Conservation (phyloP, 2,797 vertebrate genomes). For the Spinus olivaceus region DNA sequence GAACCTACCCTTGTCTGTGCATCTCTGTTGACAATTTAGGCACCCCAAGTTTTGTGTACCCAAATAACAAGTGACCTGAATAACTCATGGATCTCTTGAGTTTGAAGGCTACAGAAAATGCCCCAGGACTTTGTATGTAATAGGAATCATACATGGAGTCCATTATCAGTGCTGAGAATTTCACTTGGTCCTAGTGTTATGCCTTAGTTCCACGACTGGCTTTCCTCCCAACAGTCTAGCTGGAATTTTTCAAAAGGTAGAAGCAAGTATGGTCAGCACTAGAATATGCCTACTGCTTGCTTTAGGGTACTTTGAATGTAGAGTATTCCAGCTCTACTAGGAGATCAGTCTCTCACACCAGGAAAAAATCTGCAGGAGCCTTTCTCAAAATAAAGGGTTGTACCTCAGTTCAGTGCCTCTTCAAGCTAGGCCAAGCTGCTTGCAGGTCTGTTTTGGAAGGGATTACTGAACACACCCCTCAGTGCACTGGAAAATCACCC, state of each 20-base stretch:
- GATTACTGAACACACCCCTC: conserved; percentile 6
- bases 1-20: not conserved
- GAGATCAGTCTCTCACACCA: not conserved
- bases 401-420: not conserved
- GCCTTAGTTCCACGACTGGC: not conserved
- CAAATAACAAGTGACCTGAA: not conserved
- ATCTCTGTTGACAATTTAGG: not conserved
- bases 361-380: not conserved
- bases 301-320: not conserved
- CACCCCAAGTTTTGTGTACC: not conserved
- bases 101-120: not conserved
- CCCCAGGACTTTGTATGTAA: not conserved
- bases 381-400: not conserved
- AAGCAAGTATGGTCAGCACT: not conserved
- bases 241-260: not conserved
- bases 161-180: not conserved
- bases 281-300: not conserved
- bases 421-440: conserved; percentile 26
- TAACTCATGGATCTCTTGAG: not conserved
- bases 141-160: not conserved
- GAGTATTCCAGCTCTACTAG: not conserved
- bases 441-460: conserved; percentile 38
- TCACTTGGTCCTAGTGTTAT: not conserved
- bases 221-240: not conserved
- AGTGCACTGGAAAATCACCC: not conserved